A percentile compares a stretch with the other conserved stretches of the same genome.
phyloP scores from a whole-genome alignment of 2,797 vertebrate genomes.

The Spea hammondii region DNA sequence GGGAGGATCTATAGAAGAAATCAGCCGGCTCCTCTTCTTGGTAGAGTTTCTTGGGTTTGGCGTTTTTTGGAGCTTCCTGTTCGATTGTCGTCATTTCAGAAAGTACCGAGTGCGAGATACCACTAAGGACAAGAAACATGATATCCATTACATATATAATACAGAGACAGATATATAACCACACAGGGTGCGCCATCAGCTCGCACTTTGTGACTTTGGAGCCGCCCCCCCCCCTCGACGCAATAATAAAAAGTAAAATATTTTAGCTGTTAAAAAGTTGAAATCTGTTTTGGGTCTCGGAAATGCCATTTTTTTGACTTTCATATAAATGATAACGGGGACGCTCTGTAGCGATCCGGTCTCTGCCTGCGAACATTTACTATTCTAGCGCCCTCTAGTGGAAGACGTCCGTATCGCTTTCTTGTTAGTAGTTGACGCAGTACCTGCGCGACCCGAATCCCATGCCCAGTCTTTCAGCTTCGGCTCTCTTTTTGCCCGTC shows the following conservation, averaged over 20 bases:
- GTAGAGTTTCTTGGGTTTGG: slow-evolving; percentile 71
- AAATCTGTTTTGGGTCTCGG: no score
- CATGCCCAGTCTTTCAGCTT: slow-evolving; percentile 91
- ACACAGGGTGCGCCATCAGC: no score
- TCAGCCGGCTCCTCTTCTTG: slow-evolving; percentile 71
- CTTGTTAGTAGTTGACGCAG: not conserved
- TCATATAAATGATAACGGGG: no score
- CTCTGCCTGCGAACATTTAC: no score
- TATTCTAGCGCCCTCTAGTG: not conserved
- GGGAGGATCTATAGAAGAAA: slow-evolving; percentile 68
- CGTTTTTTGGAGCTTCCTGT: slow-evolving; percentile 77
- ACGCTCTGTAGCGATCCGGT: no score
- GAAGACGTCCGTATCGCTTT: not conserved
- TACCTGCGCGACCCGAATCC: slow-evolving; percentile 84
- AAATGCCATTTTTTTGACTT: not conserved
- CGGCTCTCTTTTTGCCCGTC: slow-evolving; percentile 78
- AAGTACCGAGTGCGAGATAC: slow-evolving; percentile 87
- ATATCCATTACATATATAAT: not conserved
- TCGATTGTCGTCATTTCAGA: slow-evolving; percentile 93
- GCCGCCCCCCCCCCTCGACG: no score
- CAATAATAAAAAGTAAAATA: no score
- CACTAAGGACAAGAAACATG: slow-evolving; percentile 64
- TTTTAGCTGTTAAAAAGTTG: no score
- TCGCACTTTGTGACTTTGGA: no score
- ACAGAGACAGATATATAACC: not conserved